Evolutionary conservation across 2,888 invertebrate species (phyloP).

Genomic region (Isoperla grammatica): DNA sequence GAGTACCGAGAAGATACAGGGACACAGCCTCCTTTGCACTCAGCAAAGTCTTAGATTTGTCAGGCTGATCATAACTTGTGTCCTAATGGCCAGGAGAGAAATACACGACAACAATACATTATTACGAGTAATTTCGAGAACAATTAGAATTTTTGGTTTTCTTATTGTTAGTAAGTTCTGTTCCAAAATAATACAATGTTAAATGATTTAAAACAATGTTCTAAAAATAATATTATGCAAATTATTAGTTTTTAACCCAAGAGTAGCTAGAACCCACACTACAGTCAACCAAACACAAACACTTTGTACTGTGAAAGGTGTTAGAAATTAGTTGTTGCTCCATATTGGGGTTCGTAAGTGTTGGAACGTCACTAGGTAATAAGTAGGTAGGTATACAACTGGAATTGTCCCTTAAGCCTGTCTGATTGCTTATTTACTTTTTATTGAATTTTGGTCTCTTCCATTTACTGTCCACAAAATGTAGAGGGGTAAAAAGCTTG

Average conservation of each 20-base stretch:
- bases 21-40: constrained; percentile 92
- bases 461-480: no score
- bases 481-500: no score
- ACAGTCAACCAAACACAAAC: no score
- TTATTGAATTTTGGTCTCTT: no score
- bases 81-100: constrained; percentile 58
- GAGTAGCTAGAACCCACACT: background rate
- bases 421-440: no score
- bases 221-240: no score
- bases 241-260: no score
- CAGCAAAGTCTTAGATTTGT: constrained; percentile 64
- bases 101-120: constrained; percentile 42
- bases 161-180: constrained; percentile 6
- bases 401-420: background rate
- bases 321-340: no score
- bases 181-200: constrained; percentile 2
- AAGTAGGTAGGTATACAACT: background rate
- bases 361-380: background rate
- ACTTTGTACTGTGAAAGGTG: no score
- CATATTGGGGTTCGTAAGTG: no score
- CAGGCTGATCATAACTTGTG: constrained; percentile 58
- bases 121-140: background rate
- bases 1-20: constrained; percentile 88
- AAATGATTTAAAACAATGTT: background rate
- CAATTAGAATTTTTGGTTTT: background rate